phyloP scores from a whole-genome alignment of 2,888 invertebrate genomes.

The Calliopum simillimum region DNA sequence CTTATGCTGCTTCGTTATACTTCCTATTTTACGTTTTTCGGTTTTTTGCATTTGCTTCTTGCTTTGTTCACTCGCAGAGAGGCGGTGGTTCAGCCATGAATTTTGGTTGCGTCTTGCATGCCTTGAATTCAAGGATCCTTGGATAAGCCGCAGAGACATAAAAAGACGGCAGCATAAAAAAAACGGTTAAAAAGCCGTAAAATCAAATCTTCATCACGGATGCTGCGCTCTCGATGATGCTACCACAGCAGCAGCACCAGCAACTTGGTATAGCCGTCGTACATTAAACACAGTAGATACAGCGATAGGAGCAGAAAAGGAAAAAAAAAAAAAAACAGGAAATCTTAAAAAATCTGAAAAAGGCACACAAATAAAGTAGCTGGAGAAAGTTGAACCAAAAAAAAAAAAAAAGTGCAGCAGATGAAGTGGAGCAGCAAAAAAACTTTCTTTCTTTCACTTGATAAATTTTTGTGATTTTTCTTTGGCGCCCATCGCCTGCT shows the following conservation, averaged over 20 bases:
- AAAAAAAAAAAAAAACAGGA: conserved; percentile 2
- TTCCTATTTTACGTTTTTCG: no score
- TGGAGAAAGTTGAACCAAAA: conserved; percentile 15
- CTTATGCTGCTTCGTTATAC: no score
- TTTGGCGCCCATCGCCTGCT: not conserved
- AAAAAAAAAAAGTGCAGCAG: conserved; percentile 1
- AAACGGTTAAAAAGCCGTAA: conserved; percentile 18
- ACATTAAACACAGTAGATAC: not conserved
- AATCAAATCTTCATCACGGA: conserved; percentile 26
- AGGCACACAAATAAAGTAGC: not conserved
- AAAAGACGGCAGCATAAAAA: not conserved
- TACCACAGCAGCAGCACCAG: not conserved
- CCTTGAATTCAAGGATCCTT: not conserved
- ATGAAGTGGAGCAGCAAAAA: not conserved
- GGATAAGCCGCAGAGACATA: conserved; percentile 2
- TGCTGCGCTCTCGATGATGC: not conserved
- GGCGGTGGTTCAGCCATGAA: not conserved
- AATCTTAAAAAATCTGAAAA: not conserved
- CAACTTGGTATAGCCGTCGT: not conserved
- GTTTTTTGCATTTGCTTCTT: no score
- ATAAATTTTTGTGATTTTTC: conserved; percentile 13
- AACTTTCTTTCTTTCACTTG: conserved; percentile 1
- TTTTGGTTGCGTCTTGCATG: conserved; percentile 11
- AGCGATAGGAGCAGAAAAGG: not conserved
- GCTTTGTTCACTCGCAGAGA: no score